Base-by-base conservation (phyloP, 2,797 vertebrate genomes). In the Sebastes glaucus region DNA sequence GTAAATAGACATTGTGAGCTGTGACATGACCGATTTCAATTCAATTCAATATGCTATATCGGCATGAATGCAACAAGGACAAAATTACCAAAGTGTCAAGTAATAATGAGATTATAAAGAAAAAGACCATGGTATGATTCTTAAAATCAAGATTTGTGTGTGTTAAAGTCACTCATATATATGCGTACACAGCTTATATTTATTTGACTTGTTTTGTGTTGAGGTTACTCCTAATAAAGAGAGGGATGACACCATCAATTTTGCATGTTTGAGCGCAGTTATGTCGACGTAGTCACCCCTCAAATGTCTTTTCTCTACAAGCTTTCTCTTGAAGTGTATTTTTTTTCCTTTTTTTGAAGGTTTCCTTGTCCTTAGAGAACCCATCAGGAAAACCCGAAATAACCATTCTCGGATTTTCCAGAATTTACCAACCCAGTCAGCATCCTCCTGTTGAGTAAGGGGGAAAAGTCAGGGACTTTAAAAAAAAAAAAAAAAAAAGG, bases 321-420 rank as follows among this genome's bases (percentile, higher is more conserved):
- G 49, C 2, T 66, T 69, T 81, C 38, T 10, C 20, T 42, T 38
- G 14, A 56, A 42, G 11, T 25, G 0, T 27, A 32, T 42, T 59
- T 49, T 32, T 32, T 27, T 27, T 27, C 25, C 25, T 27, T 27
- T 60, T 1, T 32, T 35, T 8, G 23, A 55, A 27, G n/a, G 27
- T 65, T 35, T 23, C 28, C 2, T 30, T 73, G 28, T 32, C 23
- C 22, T 77, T 30, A 49, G 22, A 66, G 60, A 80, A 52, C 42
- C 42, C 16, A 53, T 13, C n/a, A 32, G 60, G 35, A 85, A 80
- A 86, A 69, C 33, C 76, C 62, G 2, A 62, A 78, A 77, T 67
- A 22, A 55, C n/a, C 30, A 83, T 22, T 77, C 65, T 55, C 72
- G 82, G 71, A 74, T 66, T 87, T 93, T 91, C 85, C 86, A 86